Evolutionary conservation across 2,113 vertebrate genomes (phyloP), one percentile per base, ranked within the genome.

Genomic region (Ranitomeya variabilis): DNA sequence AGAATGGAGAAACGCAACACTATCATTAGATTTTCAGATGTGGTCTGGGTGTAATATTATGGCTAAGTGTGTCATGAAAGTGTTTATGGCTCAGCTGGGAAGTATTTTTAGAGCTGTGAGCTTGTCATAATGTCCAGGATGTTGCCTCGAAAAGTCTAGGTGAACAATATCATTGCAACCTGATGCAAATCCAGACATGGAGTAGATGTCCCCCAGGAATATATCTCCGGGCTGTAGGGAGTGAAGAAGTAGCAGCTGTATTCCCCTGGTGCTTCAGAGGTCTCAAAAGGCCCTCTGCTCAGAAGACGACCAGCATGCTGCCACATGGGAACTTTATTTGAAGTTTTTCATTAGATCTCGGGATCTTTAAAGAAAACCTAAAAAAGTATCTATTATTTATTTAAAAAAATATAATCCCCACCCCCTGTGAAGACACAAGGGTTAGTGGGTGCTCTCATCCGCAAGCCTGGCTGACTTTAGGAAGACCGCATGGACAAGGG

Each of bases 61-160:
- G 87, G 79, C 87, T 88, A 88, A 88, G 80, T 88, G 87, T 88
- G 87, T 88, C 87, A 88, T 88, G 87, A 74, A 88, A 88, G 87
- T 82, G 87, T 82, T 88, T 88, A 82, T 74, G 67, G 79, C 80
- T 83, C 54, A 88, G 87, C 67, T 76, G 31, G 54, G 79, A 82
- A 74, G 87, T 88, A 88, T 88, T 88, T 88, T 88, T 88, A 88
- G 87, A 88, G 87, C 13, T 54, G 67, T 88, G 69, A 82, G 79
- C n/a, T 83, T 76, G 78, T 73, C 67, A 74, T 74, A 62, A 18
- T 62, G 62, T 37, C 10, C 62, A 37, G 51, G 78, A 73, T 21
- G 13, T 80, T 82, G 78, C 78, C 26, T 73, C 13, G 16, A 69
- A 51, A 82, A 60, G 52, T 59, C 37, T 59, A 87, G 51, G 62